Conservation (phyloP, 2,888 invertebrate species). For the Cephus sareptanus region DNA sequence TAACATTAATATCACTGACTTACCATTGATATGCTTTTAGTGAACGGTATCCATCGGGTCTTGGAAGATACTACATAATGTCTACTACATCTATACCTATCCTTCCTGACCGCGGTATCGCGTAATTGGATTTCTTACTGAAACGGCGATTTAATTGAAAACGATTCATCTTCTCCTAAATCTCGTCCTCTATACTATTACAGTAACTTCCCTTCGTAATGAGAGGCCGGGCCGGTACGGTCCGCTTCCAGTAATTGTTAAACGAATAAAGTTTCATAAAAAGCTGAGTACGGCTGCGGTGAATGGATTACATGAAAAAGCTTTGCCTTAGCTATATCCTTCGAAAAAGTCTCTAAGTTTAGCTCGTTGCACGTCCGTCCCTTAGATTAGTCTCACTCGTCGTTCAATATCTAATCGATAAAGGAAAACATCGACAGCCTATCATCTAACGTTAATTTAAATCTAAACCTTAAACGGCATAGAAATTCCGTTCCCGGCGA, state of each 20-base stretch:
- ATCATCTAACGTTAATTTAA: no score
- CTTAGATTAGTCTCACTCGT: constrained; percentile 3
- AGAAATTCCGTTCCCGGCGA: no score
- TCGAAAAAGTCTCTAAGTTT: constrained; percentile 6
- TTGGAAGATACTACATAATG: neutral
- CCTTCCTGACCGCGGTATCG: no score
- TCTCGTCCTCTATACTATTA: no score
- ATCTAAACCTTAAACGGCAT: no score
- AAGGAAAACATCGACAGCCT: no score
- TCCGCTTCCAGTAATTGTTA: no score
- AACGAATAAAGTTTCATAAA: no score
- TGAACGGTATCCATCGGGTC: constrained; percentile 29
- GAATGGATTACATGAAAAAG: neutral
- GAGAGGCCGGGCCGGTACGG: no score
- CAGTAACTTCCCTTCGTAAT: no score
- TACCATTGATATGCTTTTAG: constrained; percentile 53
- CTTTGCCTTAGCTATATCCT: constrained; percentile 1
- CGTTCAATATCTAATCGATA: neutral
- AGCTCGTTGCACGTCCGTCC: neutral
- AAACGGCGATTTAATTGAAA: neutral
- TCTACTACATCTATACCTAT: neutral
- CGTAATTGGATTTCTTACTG: neutral
- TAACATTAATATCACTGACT: constrained; percentile 50
- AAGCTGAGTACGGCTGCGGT: no score
- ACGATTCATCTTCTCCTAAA: no score